Conservation (phyloP, 1,140 invertebrate genomes). For the Sminthurides bifidus region DNA sequence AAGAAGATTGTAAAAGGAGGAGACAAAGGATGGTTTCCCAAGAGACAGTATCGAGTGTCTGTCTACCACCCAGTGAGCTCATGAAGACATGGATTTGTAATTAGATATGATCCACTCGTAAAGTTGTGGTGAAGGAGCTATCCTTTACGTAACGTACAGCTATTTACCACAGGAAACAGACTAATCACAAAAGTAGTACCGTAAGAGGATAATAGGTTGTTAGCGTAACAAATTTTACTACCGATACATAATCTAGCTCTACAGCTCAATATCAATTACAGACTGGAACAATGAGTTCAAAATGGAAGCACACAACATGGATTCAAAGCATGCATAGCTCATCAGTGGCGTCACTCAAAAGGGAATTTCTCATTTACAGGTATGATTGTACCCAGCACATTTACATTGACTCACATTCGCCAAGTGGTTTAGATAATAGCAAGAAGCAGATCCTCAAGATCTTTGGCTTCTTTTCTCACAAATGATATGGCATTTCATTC, state of each 20-base stretch:
- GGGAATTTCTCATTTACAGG: too few relatives aligned
- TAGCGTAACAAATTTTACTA: not conserved
- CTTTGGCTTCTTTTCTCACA: too few relatives aligned
- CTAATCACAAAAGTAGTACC: not conserved
- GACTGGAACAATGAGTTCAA: not conserved
- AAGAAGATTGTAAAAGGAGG: not conserved
- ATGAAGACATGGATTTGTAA: slow-evolving; percentile 6
- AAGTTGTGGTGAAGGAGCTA: not conserved
- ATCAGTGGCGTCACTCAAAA: too few relatives aligned
- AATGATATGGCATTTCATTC: too few relatives aligned
- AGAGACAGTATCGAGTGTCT: not conserved
- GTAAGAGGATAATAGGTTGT: not conserved
- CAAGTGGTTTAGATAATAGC: too few relatives aligned
- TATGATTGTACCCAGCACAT: too few relatives aligned
- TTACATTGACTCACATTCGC: too few relatives aligned
- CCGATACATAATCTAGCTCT: not conserved
- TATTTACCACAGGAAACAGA: too few relatives aligned
- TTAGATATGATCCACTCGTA: slow-evolving; percentile 1
- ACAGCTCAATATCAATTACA: not conserved
- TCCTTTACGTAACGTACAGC: not conserved
- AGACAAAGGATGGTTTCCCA: not conserved
- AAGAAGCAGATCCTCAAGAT: too few relatives aligned
- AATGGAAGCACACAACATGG: not conserved
- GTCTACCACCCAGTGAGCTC: not conserved
- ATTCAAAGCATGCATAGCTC: too few relatives aligned